A percentile compares a stretch with the other conserved stretches of the same genome.
phyloP scores from a whole-genome alignment of 2,797 vertebrate species.

The Setipinna tenuifilis region DNA sequence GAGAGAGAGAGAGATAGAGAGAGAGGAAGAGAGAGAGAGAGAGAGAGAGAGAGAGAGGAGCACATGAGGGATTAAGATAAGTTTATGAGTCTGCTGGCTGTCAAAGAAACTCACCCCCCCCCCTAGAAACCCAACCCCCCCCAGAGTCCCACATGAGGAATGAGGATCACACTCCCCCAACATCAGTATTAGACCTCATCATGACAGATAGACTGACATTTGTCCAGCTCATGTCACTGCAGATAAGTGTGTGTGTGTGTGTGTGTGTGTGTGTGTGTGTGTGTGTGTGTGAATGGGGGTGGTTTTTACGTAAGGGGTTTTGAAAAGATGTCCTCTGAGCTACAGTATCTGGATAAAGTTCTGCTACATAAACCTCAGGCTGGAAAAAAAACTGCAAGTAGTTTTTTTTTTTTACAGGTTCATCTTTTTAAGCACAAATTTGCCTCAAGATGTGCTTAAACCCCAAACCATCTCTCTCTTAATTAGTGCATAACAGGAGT shows the following conservation, averaged over 20 bases:
- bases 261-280: slow-evolving; percentile 10
- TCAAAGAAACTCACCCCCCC: neutral
- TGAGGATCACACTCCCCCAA: neutral
- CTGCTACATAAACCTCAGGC: neutral
- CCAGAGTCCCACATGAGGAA: neutral
- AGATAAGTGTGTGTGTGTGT: neutral
- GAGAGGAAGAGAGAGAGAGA: neutral
- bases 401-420: neutral
- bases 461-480: neutral
- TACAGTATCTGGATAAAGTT: neutral
- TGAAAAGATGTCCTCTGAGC: neutral
- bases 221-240: neutral
- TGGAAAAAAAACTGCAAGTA: neutral
- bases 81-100: slow-evolving; percentile 3
- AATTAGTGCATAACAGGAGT: neutral
- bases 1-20: neutral
- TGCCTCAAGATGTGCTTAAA: neutral
- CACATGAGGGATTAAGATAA: neutral
- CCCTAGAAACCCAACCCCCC: neutral
- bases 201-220: slow-evolving; percentile 12
- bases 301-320: neutral
- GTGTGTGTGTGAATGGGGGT: neutral
- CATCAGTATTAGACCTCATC: neutral
- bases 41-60: neutral
- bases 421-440: neutral